Conservation (phyloP, 2,113 vertebrate genomes). For the Eclectus roratus region DNA sequence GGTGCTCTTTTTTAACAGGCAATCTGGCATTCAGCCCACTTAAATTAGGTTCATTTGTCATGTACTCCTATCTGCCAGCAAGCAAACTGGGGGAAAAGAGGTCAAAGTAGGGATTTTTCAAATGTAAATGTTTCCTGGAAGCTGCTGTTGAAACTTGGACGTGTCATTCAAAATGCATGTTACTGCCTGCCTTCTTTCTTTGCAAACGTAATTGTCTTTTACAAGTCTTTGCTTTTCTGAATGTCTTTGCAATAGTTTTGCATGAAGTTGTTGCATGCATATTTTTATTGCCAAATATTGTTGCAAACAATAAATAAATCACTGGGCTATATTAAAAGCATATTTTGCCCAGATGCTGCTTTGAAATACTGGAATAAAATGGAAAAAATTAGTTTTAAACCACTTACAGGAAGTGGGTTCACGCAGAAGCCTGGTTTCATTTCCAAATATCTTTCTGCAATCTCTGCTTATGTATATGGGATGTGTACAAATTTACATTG, state of each 20-base stretch:
- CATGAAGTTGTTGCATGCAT: constrained; percentile 52
- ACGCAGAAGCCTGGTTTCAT: neutral
- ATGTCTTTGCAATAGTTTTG: constrained; percentile 23
- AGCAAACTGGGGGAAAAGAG: constrained; percentile 28
- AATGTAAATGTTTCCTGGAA: constrained; percentile 43
- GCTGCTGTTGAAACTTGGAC: constrained; percentile 10
- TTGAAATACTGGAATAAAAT: constrained; percentile 63
- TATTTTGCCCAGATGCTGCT: constrained; percentile 73
- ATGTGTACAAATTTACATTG: neutral
- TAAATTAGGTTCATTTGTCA: constrained; percentile 66
- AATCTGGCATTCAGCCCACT: constrained; percentile 40
- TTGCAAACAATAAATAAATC: constrained; percentile 72
- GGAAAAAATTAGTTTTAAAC: constrained; percentile 13
- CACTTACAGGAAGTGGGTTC: neutral
- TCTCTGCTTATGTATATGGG: neutral
- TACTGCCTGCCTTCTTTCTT: neutral
- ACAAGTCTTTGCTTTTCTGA: neutral
- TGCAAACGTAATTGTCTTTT: neutral
- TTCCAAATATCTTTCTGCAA: constrained; percentile 23
- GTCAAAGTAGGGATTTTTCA: constrained; percentile 55
- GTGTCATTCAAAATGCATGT: neutral
- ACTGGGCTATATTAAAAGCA: constrained; percentile 57
- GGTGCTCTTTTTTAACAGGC: constrained; percentile 55
- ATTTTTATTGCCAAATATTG: constrained; percentile 65
- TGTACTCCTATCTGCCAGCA: constrained; percentile 41